Conservation (phyloP, 2,888 invertebrate species). For the Chaetogeoica ovagalla region DNA sequence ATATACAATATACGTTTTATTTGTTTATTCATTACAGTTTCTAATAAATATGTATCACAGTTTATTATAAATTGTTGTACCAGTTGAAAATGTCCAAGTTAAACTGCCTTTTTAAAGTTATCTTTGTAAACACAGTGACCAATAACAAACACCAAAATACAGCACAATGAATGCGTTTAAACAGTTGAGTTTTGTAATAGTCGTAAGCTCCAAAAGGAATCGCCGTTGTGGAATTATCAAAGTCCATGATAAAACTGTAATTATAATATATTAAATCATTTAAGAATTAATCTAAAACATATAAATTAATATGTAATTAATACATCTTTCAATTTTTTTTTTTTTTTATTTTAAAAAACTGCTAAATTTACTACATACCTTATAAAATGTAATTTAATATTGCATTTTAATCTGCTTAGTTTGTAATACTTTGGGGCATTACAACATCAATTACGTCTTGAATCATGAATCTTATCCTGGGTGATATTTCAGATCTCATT, state of each 20-base stretch:
- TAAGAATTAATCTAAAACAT: neutral
- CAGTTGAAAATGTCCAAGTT: neutral
- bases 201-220: neutral
- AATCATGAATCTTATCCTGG: conserved; percentile 46
- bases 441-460: conserved; percentile 29
- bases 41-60: no score
- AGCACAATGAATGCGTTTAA: neutral
- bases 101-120: neutral
- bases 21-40: no score
- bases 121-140: neutral
- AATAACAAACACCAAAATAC: neutral
- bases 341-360: conserved; percentile 7
- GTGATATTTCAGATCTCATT: conserved; percentile 41
- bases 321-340: neutral
- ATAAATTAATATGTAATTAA: neutral
- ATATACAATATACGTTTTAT: no score
- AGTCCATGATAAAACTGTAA: neutral
- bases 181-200: neutral
- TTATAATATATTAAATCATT: neutral
- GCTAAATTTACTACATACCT: neutral
- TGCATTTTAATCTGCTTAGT: conserved; percentile 1
- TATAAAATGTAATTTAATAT: conserved; percentile 13
- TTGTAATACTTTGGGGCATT: conserved; percentile 4
- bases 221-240: neutral
- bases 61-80: no score